These are phyloP conservation scores for Bothrops jararaca DNA, from an alignment of 2,113 vertebrate species.

Conservation along the genomic window DNA sequence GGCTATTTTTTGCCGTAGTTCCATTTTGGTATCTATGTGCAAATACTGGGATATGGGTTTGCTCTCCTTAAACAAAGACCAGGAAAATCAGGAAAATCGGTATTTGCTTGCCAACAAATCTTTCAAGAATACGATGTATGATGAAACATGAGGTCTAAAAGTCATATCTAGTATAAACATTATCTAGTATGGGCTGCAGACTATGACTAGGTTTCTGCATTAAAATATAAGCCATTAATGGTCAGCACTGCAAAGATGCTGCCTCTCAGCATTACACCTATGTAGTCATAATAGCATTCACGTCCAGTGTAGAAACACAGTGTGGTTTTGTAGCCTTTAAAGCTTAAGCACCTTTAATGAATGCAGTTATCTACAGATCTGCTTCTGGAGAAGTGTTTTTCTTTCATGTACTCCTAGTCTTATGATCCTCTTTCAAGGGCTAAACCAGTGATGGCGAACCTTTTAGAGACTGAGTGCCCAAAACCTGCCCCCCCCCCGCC, in stretches of 20 bases:
- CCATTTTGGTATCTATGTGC: constrained; percentile 63
- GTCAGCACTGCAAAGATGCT: background rate
- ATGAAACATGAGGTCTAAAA: background rate
- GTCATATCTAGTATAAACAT: background rate
- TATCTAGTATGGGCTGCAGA: no score
- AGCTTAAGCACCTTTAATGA: background rate
- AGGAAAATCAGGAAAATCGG: constrained; percentile 14
- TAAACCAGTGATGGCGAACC: no score
- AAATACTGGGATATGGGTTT: constrained; percentile 87
- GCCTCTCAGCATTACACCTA: background rate
- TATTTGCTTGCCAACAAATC: background rate
- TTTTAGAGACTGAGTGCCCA: no score
- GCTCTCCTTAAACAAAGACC: constrained; percentile 78
- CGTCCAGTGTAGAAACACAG: background rate
- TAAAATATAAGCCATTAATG: background rate
- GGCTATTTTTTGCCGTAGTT: constrained; percentile 83
- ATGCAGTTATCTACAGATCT: background rate
- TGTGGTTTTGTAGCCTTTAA: background rate
- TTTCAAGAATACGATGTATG: background rate
- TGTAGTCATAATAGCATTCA: background rate
- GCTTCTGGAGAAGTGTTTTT: background rate
- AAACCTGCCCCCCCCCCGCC: no score
- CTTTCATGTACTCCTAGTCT: background rate
- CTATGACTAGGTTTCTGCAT: background rate
- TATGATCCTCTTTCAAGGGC: background rate